phyloP scores from a whole-genome alignment of 1,140 invertebrate species.

The Holcopasites calliopsidis region DNA sequence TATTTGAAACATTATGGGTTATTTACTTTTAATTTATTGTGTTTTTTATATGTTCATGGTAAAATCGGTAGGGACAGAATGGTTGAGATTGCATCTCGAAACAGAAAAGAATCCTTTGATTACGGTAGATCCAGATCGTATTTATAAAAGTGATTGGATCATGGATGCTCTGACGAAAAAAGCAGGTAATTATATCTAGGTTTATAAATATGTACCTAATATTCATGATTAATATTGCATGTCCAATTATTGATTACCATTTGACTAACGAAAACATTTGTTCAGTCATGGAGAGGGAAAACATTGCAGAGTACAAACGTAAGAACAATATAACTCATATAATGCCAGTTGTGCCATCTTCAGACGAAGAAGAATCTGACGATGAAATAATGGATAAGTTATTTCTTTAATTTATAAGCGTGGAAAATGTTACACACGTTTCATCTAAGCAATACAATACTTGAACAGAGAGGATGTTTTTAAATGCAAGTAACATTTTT shows the following conservation, averaged over 20 bases:
- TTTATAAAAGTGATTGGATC: conserved; percentile 50
- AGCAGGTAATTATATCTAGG: conserved; percentile 41
- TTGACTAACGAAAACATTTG: not conserved
- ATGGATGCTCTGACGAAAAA: not conserved
- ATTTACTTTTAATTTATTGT: not conserved
- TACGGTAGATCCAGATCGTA: conserved; percentile 58
- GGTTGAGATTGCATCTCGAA: conserved; percentile 67
- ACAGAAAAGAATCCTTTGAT: conserved; percentile 65
- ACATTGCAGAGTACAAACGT: conserved; percentile 62
- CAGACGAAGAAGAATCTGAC: conserved; percentile 68
- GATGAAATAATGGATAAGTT: conserved; percentile 59
- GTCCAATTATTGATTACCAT: not conserved
- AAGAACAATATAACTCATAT: conserved; percentile 61
- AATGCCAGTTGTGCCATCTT: conserved; percentile 59
- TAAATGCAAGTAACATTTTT: too few relatives aligned
- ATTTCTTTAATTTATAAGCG: conserved; percentile 1
- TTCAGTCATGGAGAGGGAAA: conserved; percentile 54
- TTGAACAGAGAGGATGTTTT: not conserved
- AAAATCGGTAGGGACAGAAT: conserved; percentile 60
- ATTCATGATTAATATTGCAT: not conserved
- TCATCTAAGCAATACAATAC: not conserved
- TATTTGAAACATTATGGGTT: too few relatives aligned
- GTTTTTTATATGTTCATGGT: not conserved
- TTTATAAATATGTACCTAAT: conserved; percentile 8
- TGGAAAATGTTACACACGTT: not conserved